Percentiles rank a stretch among this genome's conserved stretches.
Evolutionary conservation across 2,888 invertebrate species (phyloP).

Genomic region (Cenopis cana): DNA sequence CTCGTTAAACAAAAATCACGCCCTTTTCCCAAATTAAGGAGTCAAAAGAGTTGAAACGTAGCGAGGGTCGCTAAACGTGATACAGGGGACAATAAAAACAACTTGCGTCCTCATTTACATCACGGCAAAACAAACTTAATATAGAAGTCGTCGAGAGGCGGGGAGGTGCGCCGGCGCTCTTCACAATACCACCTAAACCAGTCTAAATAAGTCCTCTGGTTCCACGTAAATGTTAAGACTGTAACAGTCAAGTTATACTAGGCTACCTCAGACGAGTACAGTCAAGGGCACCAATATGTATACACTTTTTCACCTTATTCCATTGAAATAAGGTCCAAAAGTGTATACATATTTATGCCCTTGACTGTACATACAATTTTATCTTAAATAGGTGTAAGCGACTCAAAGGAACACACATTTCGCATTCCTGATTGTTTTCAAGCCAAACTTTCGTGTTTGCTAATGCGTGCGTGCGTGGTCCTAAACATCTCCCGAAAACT

Average conservation of each 20-base stretch:
- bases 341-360: too few relatives aligned
- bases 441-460: too few relatives aligned
- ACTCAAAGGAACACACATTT: not conserved
- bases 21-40: slow-evolving; percentile 32
- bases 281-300: too few relatives aligned
- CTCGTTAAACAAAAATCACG: slow-evolving; percentile 35
- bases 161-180: slow-evolving; percentile 33
- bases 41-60: slow-evolving; percentile 39
- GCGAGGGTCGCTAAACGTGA: slow-evolving; percentile 28
- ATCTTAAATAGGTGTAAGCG: too few relatives aligned
- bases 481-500: too few relatives aligned
- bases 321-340: too few relatives aligned
- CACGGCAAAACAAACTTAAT: slow-evolving; percentile 68
- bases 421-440: not conserved
- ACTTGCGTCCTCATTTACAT: slow-evolving; percentile 61
- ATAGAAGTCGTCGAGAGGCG: slow-evolving; percentile 54
- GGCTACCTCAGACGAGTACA: not conserved
- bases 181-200: not conserved
- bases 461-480: too few relatives aligned
- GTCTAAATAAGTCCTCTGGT: not conserved
- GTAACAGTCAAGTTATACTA: not conserved
- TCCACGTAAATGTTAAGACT: not conserved
- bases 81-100: slow-evolving; percentile 21
- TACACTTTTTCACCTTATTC: too few relatives aligned
- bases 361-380: too few relatives aligned